Evolutionary conservation across 2,113 vertebrate species (phyloP).

Genomic region (Apodemus sylvaticus): DNA sequence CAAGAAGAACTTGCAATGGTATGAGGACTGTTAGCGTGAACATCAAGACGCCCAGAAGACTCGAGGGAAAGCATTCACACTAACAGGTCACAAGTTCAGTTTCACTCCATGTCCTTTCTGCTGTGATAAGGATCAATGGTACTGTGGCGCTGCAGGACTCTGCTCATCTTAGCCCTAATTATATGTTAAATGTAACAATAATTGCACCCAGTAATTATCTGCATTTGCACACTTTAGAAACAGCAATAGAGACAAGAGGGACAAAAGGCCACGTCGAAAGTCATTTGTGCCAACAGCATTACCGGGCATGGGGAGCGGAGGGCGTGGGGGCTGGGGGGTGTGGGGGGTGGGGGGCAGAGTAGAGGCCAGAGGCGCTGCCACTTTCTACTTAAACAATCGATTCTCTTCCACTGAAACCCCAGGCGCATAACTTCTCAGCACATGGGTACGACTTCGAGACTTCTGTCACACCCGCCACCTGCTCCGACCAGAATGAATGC

Average conservation of each 20-base stretch:
- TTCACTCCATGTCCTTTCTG: background rate
- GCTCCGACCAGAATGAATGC: background rate
- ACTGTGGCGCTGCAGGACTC: background rate
- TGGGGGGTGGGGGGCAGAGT: background rate
- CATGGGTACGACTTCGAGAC: background rate
- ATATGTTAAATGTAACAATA: background rate
- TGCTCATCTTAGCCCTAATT: background rate
- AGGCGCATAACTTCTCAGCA: background rate
- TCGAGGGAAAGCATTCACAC: background rate
- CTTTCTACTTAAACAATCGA: background rate
- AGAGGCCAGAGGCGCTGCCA: too few species aligned
- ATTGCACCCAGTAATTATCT: background rate
- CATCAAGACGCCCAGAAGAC: accelerated
- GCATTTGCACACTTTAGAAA: background rate
- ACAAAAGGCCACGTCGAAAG: background rate
- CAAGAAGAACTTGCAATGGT: accelerated
- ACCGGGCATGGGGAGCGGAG: too few species aligned
- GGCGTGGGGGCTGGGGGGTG: too few species aligned
- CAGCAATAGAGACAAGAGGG: background rate
- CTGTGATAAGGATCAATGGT: background rate
- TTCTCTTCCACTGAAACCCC: background rate
- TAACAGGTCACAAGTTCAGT: accelerated
- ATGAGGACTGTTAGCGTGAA: too few species aligned
- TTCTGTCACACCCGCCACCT: background rate
- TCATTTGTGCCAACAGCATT: background rate